These are phyloP conservation scores for Notospermus geniculatus DNA, from an alignment of 1,140 invertebrate genomes.

Conservation along the genomic window DNA sequence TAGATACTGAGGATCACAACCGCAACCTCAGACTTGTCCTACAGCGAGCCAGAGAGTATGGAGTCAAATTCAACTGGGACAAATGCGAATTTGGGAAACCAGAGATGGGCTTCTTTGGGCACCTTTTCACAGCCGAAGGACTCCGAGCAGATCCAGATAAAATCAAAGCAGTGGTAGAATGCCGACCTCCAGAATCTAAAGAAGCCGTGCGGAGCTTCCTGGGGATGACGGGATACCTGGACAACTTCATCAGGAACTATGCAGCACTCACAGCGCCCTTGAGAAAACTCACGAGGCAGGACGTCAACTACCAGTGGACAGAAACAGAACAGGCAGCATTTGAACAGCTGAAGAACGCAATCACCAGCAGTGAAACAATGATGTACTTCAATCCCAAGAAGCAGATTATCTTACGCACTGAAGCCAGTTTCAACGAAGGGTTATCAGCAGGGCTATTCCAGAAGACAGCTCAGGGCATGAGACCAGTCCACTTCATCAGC, in stretches of 20 bases:
- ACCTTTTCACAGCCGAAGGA: constrained; percentile 26
- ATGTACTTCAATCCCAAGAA: constrained; percentile 23
- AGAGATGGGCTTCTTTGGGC: constrained; percentile 29
- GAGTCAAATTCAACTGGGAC: constrained; percentile 25
- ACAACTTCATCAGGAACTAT: constrained; percentile 33
- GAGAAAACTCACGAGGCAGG: constrained; percentile 26
- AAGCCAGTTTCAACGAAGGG: constrained; percentile 54
- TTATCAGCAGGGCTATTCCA: constrained; percentile 52
- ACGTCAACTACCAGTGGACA: constrained; percentile 25
- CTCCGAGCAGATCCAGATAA: constrained; percentile 28
- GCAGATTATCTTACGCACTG: constrained; percentile 45
- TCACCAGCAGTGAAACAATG: too few relatives aligned
- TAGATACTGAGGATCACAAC: constrained; percentile 26
- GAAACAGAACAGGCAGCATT: constrained; percentile 25
- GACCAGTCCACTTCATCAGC: constrained; percentile 49
- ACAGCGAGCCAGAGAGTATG: constrained; percentile 18
- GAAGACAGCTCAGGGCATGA: constrained; percentile 19
- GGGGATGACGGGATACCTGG: constrained; percentile 29
- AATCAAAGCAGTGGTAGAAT: constrained; percentile 26
- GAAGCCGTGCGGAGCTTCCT: constrained; percentile 30
- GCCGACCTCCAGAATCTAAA: constrained; percentile 22
- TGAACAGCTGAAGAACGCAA: constrained; percentile 25
- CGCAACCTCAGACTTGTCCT: constrained; percentile 24
- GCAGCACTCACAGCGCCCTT: constrained; percentile 26
- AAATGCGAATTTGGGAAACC: constrained; percentile 28